Conservation (phyloP, 2,113 vertebrate genomes). For the Anoura caudifer region DNA sequence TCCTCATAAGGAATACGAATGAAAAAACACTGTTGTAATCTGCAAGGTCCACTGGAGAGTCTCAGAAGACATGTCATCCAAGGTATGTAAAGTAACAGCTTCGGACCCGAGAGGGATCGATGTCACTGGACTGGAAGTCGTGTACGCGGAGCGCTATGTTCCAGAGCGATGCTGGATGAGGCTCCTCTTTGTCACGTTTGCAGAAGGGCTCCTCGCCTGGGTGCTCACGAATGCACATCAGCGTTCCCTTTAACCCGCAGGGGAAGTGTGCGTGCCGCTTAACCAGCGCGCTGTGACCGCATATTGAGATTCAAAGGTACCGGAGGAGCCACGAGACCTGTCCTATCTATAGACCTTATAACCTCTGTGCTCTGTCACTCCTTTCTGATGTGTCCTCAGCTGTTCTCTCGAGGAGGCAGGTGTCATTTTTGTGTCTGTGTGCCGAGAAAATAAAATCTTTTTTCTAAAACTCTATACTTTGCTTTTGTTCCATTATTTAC, state of each 20-base stretch:
- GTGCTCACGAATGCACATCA: conserved; percentile 15
- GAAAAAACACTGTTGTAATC: background rate
- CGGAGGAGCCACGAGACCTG: conserved; percentile 34
- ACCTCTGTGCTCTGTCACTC: conserved; percentile 32
- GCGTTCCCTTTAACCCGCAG: background rate
- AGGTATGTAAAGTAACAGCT: background rate
- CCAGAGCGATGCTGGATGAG: background rate
- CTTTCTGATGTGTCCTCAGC: conserved; percentile 63
- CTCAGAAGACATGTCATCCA: conserved; percentile 28
- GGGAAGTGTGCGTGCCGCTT: conserved; percentile 10
- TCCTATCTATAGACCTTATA: conserved; percentile 62
- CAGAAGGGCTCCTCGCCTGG: conserved; percentile 33
- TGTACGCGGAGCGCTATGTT: background rate
- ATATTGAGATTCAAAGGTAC: conserved; percentile 39
- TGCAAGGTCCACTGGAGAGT: conserved; percentile 32
- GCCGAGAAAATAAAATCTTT: conserved; percentile 80
- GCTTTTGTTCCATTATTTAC: conserved; percentile 2
- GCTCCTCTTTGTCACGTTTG: background rate
- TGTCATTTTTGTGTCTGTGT: conserved; percentile 71
- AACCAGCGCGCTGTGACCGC: conserved; percentile 36
- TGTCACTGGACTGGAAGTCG: background rate
- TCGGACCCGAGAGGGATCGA: background rate
- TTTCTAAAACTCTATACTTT: conserved; percentile 6
- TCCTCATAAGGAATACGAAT: background rate
- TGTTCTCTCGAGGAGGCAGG: conserved; percentile 56